Evolutionary conservation across 2,888 invertebrate species (phyloP).

Genomic region (Ditylenchus weischeri): DNA sequence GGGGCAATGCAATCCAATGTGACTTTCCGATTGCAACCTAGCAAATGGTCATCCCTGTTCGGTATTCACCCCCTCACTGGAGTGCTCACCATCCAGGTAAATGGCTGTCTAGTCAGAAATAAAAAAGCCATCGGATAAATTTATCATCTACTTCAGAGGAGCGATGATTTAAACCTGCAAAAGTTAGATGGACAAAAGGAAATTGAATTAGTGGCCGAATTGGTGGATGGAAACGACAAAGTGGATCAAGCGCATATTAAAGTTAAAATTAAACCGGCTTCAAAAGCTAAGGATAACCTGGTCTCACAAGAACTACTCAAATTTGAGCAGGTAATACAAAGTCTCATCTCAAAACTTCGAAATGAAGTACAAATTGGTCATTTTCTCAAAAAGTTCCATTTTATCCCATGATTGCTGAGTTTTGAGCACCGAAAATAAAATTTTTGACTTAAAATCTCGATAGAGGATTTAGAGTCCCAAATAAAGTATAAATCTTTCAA

Average conservation of each 20-base stretch:
- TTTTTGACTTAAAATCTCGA: too few species aligned
- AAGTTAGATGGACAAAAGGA: background rate
- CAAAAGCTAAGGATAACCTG: too few species aligned
- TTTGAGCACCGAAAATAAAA: too few species aligned
- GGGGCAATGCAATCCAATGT: too few species aligned
- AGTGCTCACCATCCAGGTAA: slow-evolving; percentile 22
- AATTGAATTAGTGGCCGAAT: background rate
- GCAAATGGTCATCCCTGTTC: slow-evolving; percentile 2
- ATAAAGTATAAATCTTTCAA: too few species aligned
- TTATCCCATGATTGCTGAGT: too few species aligned
- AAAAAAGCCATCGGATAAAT: background rate
- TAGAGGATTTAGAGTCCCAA: too few species aligned
- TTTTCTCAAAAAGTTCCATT: too few species aligned
- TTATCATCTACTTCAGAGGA: background rate
- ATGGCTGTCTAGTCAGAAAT: background rate
- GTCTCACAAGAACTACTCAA: background rate
- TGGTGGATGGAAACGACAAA: background rate
- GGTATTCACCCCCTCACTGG: slow-evolving; percentile 16
- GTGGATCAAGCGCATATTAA: background rate
- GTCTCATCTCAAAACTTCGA: too few species aligned
- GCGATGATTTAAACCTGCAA: slow-evolving; percentile 1
- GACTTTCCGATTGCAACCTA: too few species aligned
- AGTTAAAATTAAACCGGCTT: background rate
- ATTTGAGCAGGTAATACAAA: slow-evolving; percentile 5
- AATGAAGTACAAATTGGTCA: too few species aligned